Evolutionary conservation across 2,888 invertebrate genomes (phyloP).

Genomic region (Drosophila limbata): DNA sequence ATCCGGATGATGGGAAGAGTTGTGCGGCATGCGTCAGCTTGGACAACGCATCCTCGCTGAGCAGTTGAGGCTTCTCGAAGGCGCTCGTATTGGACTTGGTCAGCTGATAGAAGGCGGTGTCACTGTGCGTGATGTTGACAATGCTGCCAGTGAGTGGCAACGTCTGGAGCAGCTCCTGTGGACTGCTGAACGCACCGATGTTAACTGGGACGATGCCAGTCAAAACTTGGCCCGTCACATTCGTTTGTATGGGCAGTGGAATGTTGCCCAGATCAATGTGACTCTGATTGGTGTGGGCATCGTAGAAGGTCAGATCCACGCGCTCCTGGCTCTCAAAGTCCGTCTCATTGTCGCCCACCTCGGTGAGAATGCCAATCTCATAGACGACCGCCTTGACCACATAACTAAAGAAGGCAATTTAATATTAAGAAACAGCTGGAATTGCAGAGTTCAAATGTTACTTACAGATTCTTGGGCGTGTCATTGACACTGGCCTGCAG

Average conservation of each 20-base stretch:
- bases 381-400: constrained; percentile 87
- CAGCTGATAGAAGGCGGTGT: constrained; percentile 84
- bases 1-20: constrained; percentile 63
- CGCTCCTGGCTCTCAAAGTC: constrained; percentile 86
- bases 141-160: constrained; percentile 85
- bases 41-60: constrained; percentile 69
- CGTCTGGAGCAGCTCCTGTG: constrained; percentile 82
- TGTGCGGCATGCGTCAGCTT: constrained; percentile 75
- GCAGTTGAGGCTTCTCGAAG: constrained; percentile 74
- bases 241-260: constrained; percentile 87
- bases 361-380: constrained; percentile 88
- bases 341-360: constrained; percentile 86
- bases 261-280: constrained; percentile 86
- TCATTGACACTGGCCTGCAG: constrained; percentile 77
- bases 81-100: constrained; percentile 78
- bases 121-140: constrained; percentile 85
- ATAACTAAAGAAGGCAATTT: constrained; percentile 83
- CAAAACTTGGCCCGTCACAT: constrained; percentile 86
- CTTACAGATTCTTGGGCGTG: constrained; percentile 84
- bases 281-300: constrained; percentile 86
- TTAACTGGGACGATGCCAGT: constrained; percentile 86
- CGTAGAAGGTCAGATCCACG: constrained; percentile 87
- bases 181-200: constrained; percentile 85
- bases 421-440: neutral
- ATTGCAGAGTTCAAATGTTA: fast-evolving